Evolutionary conservation across 2,797 vertebrate species (phyloP).

Genomic region (Scomberomorus guttatus): DNA sequence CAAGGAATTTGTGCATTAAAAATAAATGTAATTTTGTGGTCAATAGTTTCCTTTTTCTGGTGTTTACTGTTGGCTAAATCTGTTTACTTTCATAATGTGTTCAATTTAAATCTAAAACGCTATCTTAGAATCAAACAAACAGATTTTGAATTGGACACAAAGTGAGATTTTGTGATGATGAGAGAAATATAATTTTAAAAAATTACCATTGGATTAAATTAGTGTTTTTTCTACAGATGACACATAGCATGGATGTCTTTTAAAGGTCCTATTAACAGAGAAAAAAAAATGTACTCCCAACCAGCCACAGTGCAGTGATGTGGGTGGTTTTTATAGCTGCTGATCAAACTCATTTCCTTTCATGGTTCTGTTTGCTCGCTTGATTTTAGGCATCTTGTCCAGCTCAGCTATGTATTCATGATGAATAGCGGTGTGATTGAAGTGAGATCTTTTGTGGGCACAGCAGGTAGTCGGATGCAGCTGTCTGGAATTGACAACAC

Average conservation of each 20-base stretch:
- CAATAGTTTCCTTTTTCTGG: not conserved
- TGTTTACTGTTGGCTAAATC: not conserved
- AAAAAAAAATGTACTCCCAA: not conserved
- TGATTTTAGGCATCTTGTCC: not conserved
- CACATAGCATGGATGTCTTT: not conserved
- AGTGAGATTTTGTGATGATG: not conserved
- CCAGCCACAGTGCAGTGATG: not conserved
- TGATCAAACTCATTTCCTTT: constrained; percentile 7
- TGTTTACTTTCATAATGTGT: not conserved
- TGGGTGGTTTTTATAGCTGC: not conserved
- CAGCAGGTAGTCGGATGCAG: not conserved
- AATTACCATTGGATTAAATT: not conserved
- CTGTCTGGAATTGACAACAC: constrained; percentile 13
- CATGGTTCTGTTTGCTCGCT: not conserved
- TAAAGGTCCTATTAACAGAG: not conserved
- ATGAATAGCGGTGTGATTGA: constrained; percentile 32
- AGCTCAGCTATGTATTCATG: not conserved
- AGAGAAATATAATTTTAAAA: not conserved
- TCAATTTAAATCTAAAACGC: not conserved
- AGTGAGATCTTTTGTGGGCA: not conserved
- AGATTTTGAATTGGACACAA: not conserved
- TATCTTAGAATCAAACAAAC: not conserved
- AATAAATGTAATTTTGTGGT: not conserved
- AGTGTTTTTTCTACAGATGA: not conserved
- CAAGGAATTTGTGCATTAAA: not conserved